Evolutionary conservation across 1,140 invertebrate species (phyloP).

Genomic region (Drosophila busckii): DNA sequence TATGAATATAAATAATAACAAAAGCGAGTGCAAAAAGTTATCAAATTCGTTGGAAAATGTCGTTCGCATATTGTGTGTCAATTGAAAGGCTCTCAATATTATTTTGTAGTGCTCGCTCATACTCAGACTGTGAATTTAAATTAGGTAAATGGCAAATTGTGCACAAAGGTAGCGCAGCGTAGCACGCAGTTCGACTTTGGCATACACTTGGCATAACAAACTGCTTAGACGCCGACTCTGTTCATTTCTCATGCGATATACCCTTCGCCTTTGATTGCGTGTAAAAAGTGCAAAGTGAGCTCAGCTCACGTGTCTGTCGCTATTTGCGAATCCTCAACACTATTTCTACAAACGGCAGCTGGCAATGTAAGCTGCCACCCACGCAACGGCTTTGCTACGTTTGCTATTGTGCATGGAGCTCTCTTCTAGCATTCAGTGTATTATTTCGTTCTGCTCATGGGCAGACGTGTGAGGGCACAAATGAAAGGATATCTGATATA

Average conservation of each 20-base stretch:
- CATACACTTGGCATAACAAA: too few relatives aligned
- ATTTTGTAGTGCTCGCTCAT: slow-evolving; percentile 26
- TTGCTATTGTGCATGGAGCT: slow-evolving; percentile 22
- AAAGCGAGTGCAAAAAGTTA: slow-evolving; percentile 19
- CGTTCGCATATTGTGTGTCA: too few relatives aligned
- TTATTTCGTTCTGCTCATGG: slow-evolving; percentile 50
- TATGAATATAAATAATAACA: slow-evolving; percentile 9
- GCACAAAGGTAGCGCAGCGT: slow-evolving; percentile 28
- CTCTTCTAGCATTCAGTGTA: slow-evolving; percentile 29
- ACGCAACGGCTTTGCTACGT: background rate
- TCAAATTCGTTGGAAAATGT: too few relatives aligned
- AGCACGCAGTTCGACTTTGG: too few relatives aligned
- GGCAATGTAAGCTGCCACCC: slow-evolving; percentile 9
- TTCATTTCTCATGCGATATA: too few relatives aligned
- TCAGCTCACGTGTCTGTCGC: slow-evolving; percentile 51
- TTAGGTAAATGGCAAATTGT: slow-evolving; percentile 74
- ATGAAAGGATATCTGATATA: slow-evolving; percentile 47
- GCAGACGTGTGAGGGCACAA: slow-evolving; percentile 44
- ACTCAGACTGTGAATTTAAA: slow-evolving; percentile 57
- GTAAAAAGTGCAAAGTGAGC: too few relatives aligned
- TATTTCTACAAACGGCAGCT: slow-evolving; percentile 6
- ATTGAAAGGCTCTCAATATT: too few relatives aligned
- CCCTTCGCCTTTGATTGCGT: too few relatives aligned
- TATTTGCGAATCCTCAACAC: slow-evolving; percentile 30
- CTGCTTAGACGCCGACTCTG: too few relatives aligned